These are phyloP conservation scores for Capra hircus DNA, from an alignment of 2,113 vertebrate species.

Conservation along the genomic window DNA sequence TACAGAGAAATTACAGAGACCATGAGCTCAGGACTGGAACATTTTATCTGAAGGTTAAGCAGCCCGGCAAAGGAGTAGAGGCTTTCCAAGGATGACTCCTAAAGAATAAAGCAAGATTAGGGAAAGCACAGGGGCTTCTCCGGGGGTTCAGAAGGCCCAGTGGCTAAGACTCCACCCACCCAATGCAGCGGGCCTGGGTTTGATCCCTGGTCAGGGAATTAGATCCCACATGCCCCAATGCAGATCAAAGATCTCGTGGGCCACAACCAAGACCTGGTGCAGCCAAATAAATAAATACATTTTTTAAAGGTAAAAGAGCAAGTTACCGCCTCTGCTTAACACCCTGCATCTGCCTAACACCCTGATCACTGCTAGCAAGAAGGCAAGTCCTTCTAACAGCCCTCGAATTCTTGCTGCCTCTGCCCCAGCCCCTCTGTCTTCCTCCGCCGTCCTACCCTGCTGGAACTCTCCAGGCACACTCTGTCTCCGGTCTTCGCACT, in stretches of 20 bases:
- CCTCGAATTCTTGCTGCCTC: not conserved
- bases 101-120: not conserved
- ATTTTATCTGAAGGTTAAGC: not conserved
- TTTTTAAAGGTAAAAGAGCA: not conserved
- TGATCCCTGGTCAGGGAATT: not conserved
- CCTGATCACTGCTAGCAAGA: not conserved
- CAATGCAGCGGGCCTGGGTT: not conserved
- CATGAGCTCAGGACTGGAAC: not conserved
- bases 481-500: accelerated
- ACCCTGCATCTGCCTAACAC: too few species aligned
- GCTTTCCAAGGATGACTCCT: not conserved
- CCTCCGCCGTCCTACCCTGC: not conserved
- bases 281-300: not conserved
- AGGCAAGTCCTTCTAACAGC: not conserved
- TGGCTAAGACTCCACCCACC: not conserved
- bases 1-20: not conserved
- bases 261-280: not conserved
- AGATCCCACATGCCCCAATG: not conserved
- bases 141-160: not conserved
- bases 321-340: not conserved
- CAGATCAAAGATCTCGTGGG: not conserved
- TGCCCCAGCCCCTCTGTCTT: not conserved
- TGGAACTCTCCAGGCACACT: not conserved
- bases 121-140: not conserved
- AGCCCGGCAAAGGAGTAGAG: accelerated